A percentile compares a stretch with the other conserved stretches of the same genome.
phyloP scores from a whole-genome alignment of 2,797 vertebrate genomes.

The Syngnathus rostellatus region DNA sequence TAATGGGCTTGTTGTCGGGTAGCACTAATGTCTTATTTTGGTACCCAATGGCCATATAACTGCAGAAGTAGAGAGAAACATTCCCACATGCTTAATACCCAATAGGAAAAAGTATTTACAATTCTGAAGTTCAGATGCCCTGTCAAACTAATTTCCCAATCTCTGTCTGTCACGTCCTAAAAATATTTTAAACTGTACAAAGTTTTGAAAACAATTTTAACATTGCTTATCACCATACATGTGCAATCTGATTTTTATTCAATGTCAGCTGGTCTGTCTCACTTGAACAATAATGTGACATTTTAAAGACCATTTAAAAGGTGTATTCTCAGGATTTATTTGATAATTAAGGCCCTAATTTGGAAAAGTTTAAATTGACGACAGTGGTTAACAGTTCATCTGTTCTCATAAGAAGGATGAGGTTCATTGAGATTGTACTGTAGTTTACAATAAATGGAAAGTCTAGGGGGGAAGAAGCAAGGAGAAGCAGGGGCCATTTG shows the following conservation, averaged over 20 bases:
- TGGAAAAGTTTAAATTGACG: too few relatives aligned
- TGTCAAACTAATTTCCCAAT: background rate
- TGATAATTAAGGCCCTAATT: too few relatives aligned
- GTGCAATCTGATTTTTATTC: background rate
- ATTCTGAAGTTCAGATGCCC: background rate
- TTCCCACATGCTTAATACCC: background rate
- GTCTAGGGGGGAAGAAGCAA: too few relatives aligned
- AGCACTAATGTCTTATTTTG: constrained; percentile 46
- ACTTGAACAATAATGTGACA: too few relatives aligned
- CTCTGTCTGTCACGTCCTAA: too few relatives aligned
- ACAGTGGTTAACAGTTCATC: too few relatives aligned
- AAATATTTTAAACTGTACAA: too few relatives aligned
- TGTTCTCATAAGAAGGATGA: background rate
- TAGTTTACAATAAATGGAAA: background rate
- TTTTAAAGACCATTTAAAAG: too few relatives aligned
- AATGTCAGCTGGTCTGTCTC: too few relatives aligned
- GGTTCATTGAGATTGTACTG: background rate
- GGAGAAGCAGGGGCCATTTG: too few relatives aligned
- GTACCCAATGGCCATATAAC: constrained; percentile 36
- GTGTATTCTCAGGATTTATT: too few relatives aligned
- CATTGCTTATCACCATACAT: background rate
- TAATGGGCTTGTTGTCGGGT: constrained; percentile 45
- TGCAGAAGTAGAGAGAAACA: constrained; percentile 12
- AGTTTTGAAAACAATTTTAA: background rate
- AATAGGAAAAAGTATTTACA: background rate